Conservation (phyloP, 2,797 vertebrate genomes). For the Glossophaga mutica region DNA sequence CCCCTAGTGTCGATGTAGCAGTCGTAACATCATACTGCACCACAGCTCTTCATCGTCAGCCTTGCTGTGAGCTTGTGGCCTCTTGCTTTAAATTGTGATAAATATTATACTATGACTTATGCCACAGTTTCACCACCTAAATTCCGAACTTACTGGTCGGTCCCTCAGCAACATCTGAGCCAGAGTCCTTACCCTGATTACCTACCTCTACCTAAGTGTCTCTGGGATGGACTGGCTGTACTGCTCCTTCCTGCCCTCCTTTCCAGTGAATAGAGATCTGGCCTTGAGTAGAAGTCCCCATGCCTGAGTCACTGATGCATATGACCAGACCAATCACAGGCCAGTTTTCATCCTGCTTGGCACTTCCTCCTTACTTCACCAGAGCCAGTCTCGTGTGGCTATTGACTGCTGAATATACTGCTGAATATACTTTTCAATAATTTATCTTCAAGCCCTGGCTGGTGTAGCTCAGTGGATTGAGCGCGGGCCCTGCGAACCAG, state of each 20-base stretch:
- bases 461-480: too few relatives aligned
- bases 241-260: neutral
- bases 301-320: neutral
- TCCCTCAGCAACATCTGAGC: neutral
- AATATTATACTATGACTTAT: neutral
- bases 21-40: neutral
- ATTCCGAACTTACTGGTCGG: neutral
- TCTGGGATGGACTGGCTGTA: neutral
- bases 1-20: neutral
- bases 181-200: neutral
- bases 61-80: neutral
- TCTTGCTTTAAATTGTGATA: neutral
- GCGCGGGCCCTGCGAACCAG: too few relatives aligned
- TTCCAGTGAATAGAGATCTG: neutral
- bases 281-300: neutral
- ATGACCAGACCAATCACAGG: neutral
- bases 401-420: too few relatives aligned
- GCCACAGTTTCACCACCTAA: neutral
- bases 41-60: neutral
- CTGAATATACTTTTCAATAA: too few relatives aligned
- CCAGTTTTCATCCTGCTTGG: neutral
- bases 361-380: neutral
- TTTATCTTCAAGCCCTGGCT: neutral
- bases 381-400: neutral
- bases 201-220: neutral